phyloP scores from a whole-genome alignment of 2,888 invertebrate species.

The Pimpla rufipes region DNA sequence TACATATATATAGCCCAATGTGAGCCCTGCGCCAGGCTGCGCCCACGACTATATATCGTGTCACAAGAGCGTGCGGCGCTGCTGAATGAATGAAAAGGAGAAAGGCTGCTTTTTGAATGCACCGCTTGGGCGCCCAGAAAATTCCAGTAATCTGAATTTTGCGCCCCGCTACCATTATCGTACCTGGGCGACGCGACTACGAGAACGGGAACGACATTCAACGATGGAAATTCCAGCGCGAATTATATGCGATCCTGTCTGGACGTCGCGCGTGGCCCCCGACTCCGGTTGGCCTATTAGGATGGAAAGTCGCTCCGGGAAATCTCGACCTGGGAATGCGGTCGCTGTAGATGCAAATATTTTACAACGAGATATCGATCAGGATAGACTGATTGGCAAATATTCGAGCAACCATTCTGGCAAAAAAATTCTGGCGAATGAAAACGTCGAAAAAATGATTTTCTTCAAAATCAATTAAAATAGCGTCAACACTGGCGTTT shows the following conservation, averaged over 20 bases:
- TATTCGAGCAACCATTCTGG: not conserved
- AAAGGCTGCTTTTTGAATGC: constrained; percentile 43
- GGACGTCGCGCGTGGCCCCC: not conserved
- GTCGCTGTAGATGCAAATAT: not conserved
- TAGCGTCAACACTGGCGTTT: no score
- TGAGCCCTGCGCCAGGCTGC: not conserved
- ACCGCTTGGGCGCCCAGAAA: constrained; percentile 34
- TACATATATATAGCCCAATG: not conserved
- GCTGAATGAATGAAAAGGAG: constrained; percentile 48
- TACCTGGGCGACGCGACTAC: constrained; percentile 36
- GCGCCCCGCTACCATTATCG: not conserved
- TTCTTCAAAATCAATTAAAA: no score
- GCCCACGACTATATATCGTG: not conserved
- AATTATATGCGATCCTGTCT: constrained; percentile 15
- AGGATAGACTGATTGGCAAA: not conserved
- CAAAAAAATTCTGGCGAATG: no score
- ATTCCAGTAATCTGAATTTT: constrained; percentile 47
- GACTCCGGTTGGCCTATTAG: not conserved
- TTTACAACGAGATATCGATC: not conserved
- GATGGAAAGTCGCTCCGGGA: constrained; percentile 2
- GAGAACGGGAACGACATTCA: constrained; percentile 20
- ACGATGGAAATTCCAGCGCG: constrained; percentile 16
- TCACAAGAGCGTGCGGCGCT: not conserved
- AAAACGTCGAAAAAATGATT: no score
- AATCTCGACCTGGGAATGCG: not conserved